These are phyloP conservation scores for Drosophila biarmipes DNA, from an alignment of 1,140 invertebrate genomes.

Conservation along the genomic window DNA sequence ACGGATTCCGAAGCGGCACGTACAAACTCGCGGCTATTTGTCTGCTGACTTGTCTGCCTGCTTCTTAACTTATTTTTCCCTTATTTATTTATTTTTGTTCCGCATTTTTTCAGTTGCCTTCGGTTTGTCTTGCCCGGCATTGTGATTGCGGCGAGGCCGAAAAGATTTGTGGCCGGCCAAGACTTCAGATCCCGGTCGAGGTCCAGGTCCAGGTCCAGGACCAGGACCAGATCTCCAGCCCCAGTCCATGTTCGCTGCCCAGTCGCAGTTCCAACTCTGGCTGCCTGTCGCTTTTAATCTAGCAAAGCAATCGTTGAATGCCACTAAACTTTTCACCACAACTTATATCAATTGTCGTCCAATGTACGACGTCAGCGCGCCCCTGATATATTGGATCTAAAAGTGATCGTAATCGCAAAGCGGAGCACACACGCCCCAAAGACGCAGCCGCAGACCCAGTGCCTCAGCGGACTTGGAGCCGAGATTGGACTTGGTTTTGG, in stretches of 20 bases:
- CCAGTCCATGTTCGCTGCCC: constrained; percentile 17
- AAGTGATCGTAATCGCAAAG: constrained; percentile 83
- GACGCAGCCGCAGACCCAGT: constrained; percentile 47
- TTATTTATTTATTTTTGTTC: constrained; percentile 44
- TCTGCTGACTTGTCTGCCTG: constrained; percentile 64
- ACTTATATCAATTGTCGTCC: constrained; percentile 84
- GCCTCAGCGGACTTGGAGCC: constrained; percentile 18
- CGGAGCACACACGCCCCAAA: constrained; percentile 58
- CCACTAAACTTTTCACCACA: constrained; percentile 84
- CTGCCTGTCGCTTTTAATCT: constrained; percentile 80
- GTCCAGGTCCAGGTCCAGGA: constrained; percentile 2
- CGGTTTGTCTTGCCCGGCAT: constrained; percentile 52
- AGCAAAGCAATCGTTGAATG: constrained; percentile 84
- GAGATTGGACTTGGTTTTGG: neutral
- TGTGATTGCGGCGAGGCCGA: constrained; percentile 57
- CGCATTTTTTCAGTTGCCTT: constrained; percentile 35
- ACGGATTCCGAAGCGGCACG: constrained; percentile 63
- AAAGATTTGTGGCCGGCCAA: constrained; percentile 73
- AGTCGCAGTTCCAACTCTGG: constrained; percentile 3
- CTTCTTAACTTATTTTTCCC: constrained; percentile 52
- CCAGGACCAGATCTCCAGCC: constrained; percentile 8
- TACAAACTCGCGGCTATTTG: constrained; percentile 76
- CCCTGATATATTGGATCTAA: constrained; percentile 84
- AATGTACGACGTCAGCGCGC: constrained; percentile 83
- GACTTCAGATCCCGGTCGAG: constrained; percentile 39